Conservation (phyloP, 2,113 vertebrate species). For the Semicossyphus pulcher region DNA sequence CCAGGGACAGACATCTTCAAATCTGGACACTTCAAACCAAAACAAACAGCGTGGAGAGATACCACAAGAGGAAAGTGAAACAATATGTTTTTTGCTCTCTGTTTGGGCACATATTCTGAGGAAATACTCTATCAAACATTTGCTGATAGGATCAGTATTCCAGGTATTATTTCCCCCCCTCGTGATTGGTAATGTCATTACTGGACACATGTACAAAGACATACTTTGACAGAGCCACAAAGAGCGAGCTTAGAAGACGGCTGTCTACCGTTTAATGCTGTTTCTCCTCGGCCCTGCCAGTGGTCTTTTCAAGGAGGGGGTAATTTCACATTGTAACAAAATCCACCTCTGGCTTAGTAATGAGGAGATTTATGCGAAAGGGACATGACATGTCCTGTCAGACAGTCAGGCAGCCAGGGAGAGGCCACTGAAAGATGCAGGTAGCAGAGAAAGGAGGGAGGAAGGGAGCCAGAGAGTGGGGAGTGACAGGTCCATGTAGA, state of each 20-base stretch:
- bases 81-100: neutral
- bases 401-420: conserved; percentile 48
- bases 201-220: conserved; percentile 6
- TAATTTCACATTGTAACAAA: conserved; percentile 52
- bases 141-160: neutral
- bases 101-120: neutral
- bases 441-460: conserved; percentile 30
- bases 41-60: neutral
- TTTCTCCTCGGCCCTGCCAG: conserved; percentile 12
- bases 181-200: conserved; percentile 4
- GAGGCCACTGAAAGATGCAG: conserved; percentile 50
- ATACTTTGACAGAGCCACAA: conserved; percentile 28
- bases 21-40: neutral
- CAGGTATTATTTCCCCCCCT: conserved; percentile 5
- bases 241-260: neutral
- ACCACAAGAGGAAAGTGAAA: neutral
- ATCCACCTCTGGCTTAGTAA: conserved; percentile 51
- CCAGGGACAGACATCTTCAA: neutral
- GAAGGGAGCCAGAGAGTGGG: conserved; percentile 14
- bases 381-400: conserved; percentile 63
- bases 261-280: conserved; percentile 14
- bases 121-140: neutral
- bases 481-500: conserved; percentile 40
- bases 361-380: conserved; percentile 47
- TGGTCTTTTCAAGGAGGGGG: conserved; percentile 38